These are phyloP conservation scores for Paradoxurus hermaphroditus DNA, from an alignment of 2,113 vertebrate genomes.

Conservation along the genomic window DNA sequence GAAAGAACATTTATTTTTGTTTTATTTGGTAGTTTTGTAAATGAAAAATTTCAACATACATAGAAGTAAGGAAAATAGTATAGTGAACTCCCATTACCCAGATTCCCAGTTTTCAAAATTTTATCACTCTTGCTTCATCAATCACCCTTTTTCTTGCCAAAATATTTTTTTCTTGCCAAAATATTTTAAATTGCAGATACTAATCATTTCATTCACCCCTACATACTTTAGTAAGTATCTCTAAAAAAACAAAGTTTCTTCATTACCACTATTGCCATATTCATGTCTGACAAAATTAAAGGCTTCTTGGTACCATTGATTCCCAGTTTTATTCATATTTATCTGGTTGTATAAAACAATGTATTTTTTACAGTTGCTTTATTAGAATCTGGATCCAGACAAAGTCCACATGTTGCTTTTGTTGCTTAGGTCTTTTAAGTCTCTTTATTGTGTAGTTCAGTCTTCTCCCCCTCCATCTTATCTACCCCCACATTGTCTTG, in stretches of 20 bases:
- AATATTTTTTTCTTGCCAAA: slow-evolving; percentile 41
- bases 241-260: neutral
- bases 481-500: neutral
- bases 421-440: slow-evolving; percentile 32
- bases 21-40: slow-evolving; percentile 41
- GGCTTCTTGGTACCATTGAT: neutral
- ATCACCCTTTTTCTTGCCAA: slow-evolving; percentile 2
- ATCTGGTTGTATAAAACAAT: neutral
- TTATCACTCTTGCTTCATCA: neutral
- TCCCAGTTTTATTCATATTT: slow-evolving; percentile 1
- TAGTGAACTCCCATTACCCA: neutral
- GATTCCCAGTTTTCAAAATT: neutral
- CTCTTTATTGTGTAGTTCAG: neutral
- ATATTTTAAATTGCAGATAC: slow-evolving; percentile 14
- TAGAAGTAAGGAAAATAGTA: neutral
- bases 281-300: slow-evolving; percentile 34
- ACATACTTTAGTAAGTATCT: neutral
- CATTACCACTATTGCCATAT: neutral
- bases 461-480: neutral
- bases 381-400: neutral
- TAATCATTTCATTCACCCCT: slow-evolving; percentile 41
- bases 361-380: neutral
- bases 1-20: neutral
- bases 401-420: slow-evolving; percentile 21
- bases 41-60: neutral